Base-by-base conservation (phyloP, 2,888 invertebrate species). In the Coleophora deauratella region DNA sequence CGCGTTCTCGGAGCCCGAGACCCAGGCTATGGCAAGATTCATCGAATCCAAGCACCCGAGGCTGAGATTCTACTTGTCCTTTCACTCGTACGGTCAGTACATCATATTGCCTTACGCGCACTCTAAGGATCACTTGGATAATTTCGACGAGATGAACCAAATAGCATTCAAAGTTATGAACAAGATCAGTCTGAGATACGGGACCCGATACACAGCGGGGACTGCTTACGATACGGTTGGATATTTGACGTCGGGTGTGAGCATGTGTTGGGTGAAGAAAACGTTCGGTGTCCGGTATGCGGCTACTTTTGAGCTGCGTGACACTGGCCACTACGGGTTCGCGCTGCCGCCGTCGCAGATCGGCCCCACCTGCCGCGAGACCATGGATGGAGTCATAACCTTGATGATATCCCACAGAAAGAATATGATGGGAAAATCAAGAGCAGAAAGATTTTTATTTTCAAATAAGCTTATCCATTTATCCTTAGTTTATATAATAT, bases 211-310 rank as follows among this genome's bases (percentile, higher is more conserved):
- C 42, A n/a, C 30, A 6, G 33, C 59, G 9, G 81, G 81, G 1
- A 73, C 68, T 1, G 70, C 74, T 0, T 72, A 54, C 32, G 75
- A 79, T 21, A 80, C 78, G 15, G 71, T 81, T 2, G 81, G 81
- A 0, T 81, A 80, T 30, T 11, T 38, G 1, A 89, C 91, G 0
- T 87, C 89, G 8, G 93, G 93, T 1, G 85, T 88, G 4, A 91
- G 91, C 41, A 73, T 88, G 43, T 94, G 95, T 62, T 95, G 93
- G 91, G 92, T 90, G 0, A 91, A 93, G 57, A 90, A 88, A 1
- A 71, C 60, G 0, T 87, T 86, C 35, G 74, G 84, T n/a, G 86
- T 89, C 1, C 91, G 90, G 81, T 81, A 53, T 73, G 81, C 68
- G 0, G 86, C 90, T 49, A 90, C 90, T 0, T 89, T 91, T 38